Base-by-base conservation (phyloP, 2,113 vertebrate genomes). In the Phalacrocorax aristotelis region DNA sequence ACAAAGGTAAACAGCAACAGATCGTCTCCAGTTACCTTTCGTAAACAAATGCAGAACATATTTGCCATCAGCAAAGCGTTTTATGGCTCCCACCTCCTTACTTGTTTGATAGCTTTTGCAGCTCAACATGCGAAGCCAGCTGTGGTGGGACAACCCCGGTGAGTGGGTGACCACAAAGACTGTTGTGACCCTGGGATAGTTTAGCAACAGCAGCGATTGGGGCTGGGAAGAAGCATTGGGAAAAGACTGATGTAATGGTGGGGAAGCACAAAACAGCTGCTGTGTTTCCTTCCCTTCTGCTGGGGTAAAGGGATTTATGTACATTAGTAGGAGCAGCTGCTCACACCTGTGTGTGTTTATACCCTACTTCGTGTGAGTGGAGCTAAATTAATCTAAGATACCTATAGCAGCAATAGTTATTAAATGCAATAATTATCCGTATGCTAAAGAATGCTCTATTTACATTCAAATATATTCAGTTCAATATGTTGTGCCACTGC, bases 401-500 rank as follows among this genome's bases (percentile, higher is more conserved):
- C 40, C 57, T 36, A 27, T 23, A 68, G 40, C 30, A 69, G 77
- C 81, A 90, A 13, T 29, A 22, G 74, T 70, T 89, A 79, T 80
- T 87, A 74, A 89, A 72, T 83, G 74, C 75, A 80, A 58, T 95
- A 91, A 95, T 95, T 74, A 87, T 61, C 70, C 85, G 58, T 34
- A 36, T 82, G 79, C 77, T 94, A 66, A 91, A 68, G 65, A 8
- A 87, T 34, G 51, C 46, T 46, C 71, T 82, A 29, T 95, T 94
- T 94, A 58, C 71, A 85, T 91, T 58, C 54, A 72, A 15, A 25
- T 80, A 29, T 17, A 69, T 80, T 89, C 89, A 46, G 57, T 62
- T 91, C 81, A 92, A 54, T 95, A 21, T 82, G 87, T 83, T 91
- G 93, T 97, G 94, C 72, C 90, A 84, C 81, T 89, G 80, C 87